Evolutionary conservation across 1,140 invertebrate genomes (phyloP).

Genomic region (Diorhabda carinulata): DNA sequence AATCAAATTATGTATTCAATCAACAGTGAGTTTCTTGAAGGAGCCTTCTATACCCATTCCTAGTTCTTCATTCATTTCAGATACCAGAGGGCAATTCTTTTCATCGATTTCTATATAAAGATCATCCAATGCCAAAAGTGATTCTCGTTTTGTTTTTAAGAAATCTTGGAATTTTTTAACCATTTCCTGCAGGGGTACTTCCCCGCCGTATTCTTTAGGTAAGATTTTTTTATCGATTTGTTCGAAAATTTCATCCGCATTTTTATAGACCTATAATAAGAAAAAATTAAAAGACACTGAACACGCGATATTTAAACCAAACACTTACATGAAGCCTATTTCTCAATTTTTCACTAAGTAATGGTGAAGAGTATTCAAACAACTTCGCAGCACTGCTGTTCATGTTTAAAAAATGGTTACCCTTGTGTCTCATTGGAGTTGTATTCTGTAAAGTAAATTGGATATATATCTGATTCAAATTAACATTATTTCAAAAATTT

Average conservation of each 20-base stretch:
- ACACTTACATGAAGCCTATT: constrained; percentile 66
- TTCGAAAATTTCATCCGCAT: constrained; percentile 63
- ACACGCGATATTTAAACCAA: not conserved
- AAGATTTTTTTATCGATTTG: constrained; percentile 69
- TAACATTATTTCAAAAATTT: constrained; percentile 8
- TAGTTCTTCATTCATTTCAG: constrained; percentile 61
- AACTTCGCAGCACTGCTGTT: constrained; percentile 70
- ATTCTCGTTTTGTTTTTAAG: constrained; percentile 59
- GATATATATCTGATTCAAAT: not conserved
- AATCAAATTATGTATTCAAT: constrained; percentile 51
- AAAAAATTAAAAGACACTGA: constrained; percentile 12
- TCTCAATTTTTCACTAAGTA: constrained; percentile 77
- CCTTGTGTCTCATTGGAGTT: constrained; percentile 82
- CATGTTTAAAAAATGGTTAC: constrained; percentile 80
- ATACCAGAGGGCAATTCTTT: constrained; percentile 57
- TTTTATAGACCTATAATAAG: constrained; percentile 64
- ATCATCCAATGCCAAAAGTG: constrained; percentile 70
- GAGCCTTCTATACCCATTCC: constrained; percentile 67
- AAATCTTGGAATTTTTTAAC: constrained; percentile 69
- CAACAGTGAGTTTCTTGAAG: constrained; percentile 77
- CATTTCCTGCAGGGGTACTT: constrained; percentile 72
- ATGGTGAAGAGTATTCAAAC: constrained; percentile 71
- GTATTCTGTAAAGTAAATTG: constrained; percentile 62
- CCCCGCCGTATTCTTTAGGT: constrained; percentile 82
- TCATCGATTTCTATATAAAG: constrained; percentile 69